phyloP scores from a whole-genome alignment of 2,888 invertebrate species.

The Amiota minor region DNA sequence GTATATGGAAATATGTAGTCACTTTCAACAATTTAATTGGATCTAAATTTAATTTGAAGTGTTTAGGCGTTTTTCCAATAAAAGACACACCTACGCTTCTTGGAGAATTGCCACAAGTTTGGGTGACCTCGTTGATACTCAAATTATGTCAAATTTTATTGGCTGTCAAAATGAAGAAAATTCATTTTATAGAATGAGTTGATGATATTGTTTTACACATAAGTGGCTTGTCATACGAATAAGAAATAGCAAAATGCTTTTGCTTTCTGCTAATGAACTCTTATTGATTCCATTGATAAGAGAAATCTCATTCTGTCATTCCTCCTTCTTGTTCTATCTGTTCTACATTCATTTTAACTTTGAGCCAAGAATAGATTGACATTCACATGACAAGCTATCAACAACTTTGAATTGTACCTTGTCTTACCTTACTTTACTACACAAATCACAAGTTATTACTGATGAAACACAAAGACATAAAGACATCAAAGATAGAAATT shows the following conservation, averaged over 20 bases:
- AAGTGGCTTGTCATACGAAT: conserved; percentile 8
- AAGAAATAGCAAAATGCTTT: background rate
- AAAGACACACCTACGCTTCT: background rate
- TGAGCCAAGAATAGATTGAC: conserved; percentile 1
- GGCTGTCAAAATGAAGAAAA: conserved; percentile 15
- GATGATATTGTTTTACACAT: background rate
- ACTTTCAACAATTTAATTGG: background rate
- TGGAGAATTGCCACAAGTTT: background rate
- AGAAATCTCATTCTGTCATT: background rate
- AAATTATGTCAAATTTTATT: conserved; percentile 22
- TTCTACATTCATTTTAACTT: background rate
- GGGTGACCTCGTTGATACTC: background rate
- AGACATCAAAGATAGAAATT: conserved; percentile 12
- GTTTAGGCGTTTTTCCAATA: background rate
- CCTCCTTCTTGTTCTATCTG: background rate
- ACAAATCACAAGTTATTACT: background rate
- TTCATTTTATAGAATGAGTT: background rate
- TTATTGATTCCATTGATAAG: conserved; percentile 11
- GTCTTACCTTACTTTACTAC: no score
- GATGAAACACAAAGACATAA: background rate
- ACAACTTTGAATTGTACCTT: background rate
- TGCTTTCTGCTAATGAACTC: conserved; percentile 1
- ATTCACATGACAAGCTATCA: conserved; percentile 20
- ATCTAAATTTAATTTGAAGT: conserved; percentile 3
- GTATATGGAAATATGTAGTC: background rate